Evolutionary conservation across 2,888 invertebrate species (phyloP).

Genomic region (Zonitis immaculata): DNA sequence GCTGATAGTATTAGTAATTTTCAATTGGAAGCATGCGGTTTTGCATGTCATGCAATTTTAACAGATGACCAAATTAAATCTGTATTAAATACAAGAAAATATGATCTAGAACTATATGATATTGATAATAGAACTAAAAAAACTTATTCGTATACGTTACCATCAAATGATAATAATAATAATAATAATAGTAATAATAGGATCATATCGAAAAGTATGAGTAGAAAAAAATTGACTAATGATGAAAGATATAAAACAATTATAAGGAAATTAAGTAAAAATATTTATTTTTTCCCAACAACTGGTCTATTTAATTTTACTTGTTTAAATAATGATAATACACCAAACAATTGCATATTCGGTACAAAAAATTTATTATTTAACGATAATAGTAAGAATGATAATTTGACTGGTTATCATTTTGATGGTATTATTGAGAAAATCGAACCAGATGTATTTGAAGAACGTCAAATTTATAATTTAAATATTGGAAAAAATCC

Average conservation of each 20-base stretch:
- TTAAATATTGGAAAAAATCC: slow-evolving; percentile 23
- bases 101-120: slow-evolving; percentile 54
- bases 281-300: slow-evolving; percentile 60
- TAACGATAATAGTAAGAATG: not conserved
- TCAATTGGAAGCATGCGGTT: slow-evolving; percentile 56
- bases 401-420: slow-evolving; percentile 10
- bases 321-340: slow-evolving; percentile 24
- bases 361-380: slow-evolving; percentile 25
- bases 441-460: slow-evolving; percentile 25
- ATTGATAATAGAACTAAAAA: slow-evolving; percentile 38
- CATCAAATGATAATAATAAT: slow-evolving; percentile 27
- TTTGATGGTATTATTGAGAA: slow-evolving; percentile 6
- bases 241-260: slow-evolving; percentile 56
- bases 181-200: slow-evolving; percentile 15
- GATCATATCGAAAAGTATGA: slow-evolving; percentile 46
- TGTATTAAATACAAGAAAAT: slow-evolving; percentile 53
- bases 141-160: slow-evolving; percentile 47
- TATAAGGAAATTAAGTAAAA: slow-evolving; percentile 54
- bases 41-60: slow-evolving; percentile 53
- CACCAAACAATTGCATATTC: slow-evolving; percentile 23
- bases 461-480: slow-evolving; percentile 29
- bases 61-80: slow-evolving; percentile 49
- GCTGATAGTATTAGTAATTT: slow-evolving; percentile 45
- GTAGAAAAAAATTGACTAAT: slow-evolving; percentile 54
- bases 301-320: slow-evolving; percentile 50